Conservation (phyloP, 2,113 vertebrate genomes). For the Perognathus longimembris region DNA sequence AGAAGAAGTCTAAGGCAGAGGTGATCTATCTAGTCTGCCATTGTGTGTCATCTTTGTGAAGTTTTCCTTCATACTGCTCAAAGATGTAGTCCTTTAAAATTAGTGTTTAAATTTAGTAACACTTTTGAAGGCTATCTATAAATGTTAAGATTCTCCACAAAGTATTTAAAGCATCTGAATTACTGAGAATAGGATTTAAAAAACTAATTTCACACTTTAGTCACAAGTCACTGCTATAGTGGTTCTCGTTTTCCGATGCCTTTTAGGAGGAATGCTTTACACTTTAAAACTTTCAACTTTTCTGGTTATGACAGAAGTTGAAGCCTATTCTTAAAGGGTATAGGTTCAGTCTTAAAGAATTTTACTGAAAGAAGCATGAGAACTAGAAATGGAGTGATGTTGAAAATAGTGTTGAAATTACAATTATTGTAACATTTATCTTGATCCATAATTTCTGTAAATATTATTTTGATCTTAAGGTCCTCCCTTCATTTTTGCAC, state of each 20-base stretch:
- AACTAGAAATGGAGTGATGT: neutral
- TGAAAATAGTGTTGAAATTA: neutral
- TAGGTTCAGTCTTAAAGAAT: neutral
- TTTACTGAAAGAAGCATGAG: neutral
- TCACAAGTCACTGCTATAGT: neutral
- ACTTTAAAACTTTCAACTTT: neutral
- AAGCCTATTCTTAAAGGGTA: neutral
- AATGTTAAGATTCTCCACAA: neutral
- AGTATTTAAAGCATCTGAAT: neutral
- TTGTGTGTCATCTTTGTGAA: slow-evolving; percentile 15
- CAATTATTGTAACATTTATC: neutral
- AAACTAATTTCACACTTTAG: neutral
- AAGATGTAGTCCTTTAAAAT: slow-evolving; percentile 15
- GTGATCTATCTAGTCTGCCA: slow-evolving; percentile 81
- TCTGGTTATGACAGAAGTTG: neutral
- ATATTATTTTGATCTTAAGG: neutral
- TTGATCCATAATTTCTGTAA: neutral
- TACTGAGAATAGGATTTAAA: slow-evolving; percentile 18
- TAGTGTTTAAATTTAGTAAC: slow-evolving; percentile 35
- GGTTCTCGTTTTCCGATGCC: slow-evolving; percentile 30
- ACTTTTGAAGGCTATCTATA: slow-evolving; percentile 29
- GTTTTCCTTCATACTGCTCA: neutral
- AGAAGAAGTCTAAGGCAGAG: slow-evolving; percentile 97
- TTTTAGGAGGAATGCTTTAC: slow-evolving; percentile 26
- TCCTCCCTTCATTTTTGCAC: neutral